Conservation (phyloP, 2,113 vertebrate genomes). For the Calidris pygmaea region DNA sequence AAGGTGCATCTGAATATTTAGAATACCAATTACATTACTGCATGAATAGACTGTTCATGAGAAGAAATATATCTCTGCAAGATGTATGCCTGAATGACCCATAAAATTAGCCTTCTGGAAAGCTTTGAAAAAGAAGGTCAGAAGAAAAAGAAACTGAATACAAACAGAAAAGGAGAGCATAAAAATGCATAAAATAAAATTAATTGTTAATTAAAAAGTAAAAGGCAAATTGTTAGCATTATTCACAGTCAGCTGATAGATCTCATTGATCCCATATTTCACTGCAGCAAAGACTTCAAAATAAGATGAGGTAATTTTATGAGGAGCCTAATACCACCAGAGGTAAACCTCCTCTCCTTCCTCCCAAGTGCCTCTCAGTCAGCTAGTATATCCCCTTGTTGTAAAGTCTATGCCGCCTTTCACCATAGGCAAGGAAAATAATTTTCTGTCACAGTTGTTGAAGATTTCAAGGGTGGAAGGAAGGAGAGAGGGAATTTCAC, state of each 20-base stretch:
- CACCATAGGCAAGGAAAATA: neutral
- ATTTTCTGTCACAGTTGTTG: neutral
- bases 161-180: neutral
- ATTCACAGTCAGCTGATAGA: too few species aligned
- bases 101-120: neutral
- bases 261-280: neutral
- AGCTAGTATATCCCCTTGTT: neutral
- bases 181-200: neutral
- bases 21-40: neutral
- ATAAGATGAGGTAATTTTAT: neutral
- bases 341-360: accelerated
- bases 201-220: neutral
- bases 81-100: neutral
- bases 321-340: neutral
- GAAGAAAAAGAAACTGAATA: neutral
- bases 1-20: neutral
- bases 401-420: neutral
- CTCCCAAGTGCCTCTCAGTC: neutral
- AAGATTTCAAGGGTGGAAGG: accelerated
- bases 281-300: neutral
- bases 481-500: neutral
- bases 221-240: neutral
- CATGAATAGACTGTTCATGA: neutral
- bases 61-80: neutral
- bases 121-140: neutral